Evolutionary conservation across 2,888 invertebrate species (phyloP), one percentile per base, ranked within the genome.

Genomic region (Lithophane leautieri): DNA sequence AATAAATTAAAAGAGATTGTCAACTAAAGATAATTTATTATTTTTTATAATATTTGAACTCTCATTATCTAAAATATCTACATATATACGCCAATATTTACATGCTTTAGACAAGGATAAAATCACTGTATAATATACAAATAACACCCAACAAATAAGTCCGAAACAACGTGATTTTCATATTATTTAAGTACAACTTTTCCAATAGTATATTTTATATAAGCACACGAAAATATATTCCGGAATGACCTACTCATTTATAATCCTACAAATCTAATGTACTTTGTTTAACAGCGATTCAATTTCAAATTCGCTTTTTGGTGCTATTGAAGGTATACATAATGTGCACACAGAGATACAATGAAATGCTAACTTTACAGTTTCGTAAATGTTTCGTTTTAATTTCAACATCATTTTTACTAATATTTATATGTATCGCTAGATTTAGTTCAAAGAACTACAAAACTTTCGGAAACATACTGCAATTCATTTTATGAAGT

Each of bases 21-120:
- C 94, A 96, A 96, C 96, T 96, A 96, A 96, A 94, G 95, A 95
- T 96, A 94, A 95, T 96, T 96, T 96, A 95, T 95, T 95, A 93
- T 93, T 95, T 90, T 88, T 94, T 91, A 94, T 95, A 95, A 95
- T 95, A 95, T 96, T 96, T 96, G 96, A 96, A 96, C 95, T 95
- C 93, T 95, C 92, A 93, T 95, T 94, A 94, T 94, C 94, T 95
- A 95, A 93, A 93, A 94, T 95, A 96, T 95, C 95, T 96, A 96
- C 95, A 96, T 91, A 90, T 94, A 92, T 93, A 94, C 94, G 93
- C 91, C 90, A 92, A 92, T 96, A 96, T 96, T 93, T 96, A 96
- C 96, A 96, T 93, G 94, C 92, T 92, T 94, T 92, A 93, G 93
- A 93, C 90, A 93, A 93, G 92, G 92, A 94, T 93, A 94, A 93